A percentile compares a stretch with the other conserved stretches of the same genome.
Conservation (phyloP, 2,113 vertebrate genomes). For the Lophotis ruficrista region DNA sequence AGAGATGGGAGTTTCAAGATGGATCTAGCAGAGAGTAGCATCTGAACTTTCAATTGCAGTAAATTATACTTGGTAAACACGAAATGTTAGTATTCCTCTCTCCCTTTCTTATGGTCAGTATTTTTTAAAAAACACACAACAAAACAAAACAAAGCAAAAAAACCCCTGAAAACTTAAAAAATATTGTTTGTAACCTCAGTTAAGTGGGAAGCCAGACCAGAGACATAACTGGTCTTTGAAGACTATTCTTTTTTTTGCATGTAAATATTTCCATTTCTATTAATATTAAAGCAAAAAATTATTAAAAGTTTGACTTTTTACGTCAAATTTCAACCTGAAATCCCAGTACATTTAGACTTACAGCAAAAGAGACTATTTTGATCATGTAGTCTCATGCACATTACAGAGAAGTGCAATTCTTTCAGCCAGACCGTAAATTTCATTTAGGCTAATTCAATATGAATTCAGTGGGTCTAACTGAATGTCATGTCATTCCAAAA, state of each 20-base stretch:
- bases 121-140: neutral
- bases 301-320: neutral
- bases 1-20: neutral
- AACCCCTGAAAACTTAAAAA: neutral
- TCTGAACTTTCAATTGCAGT: neutral
- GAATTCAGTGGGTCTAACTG: neutral
- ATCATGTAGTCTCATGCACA: neutral
- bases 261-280: neutral
- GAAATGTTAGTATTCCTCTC: neutral
- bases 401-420: neutral
- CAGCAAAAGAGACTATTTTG: neutral
- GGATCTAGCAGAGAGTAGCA: rapidly evolving
- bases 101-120: neutral
- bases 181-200: neutral
- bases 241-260: neutral
- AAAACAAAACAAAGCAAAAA: neutral
- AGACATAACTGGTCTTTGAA: neutral
- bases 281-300: neutral
- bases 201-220: neutral
- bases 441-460: neutral
- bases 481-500: neutral
- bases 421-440: neutral
- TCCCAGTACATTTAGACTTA: neutral
- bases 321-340: neutral
- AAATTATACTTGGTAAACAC: neutral